These are phyloP conservation scores for Synanceia verrucosa DNA, from an alignment of 2,797 vertebrate genomes.

Conservation along the genomic window DNA sequence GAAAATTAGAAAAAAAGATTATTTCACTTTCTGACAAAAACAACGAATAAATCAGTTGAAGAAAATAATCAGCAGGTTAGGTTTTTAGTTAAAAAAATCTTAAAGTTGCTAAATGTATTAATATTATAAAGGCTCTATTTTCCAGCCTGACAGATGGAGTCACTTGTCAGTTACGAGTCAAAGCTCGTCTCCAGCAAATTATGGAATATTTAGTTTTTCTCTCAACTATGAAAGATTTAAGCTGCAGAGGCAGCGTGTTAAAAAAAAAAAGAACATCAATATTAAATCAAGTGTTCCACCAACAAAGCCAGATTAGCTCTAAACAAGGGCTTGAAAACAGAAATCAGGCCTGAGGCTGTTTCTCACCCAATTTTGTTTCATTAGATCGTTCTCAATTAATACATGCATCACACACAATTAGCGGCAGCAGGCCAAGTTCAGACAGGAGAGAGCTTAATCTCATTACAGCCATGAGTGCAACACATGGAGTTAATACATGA, in stretches of 20 bases:
- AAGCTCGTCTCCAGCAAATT: background rate
- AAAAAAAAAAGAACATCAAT: background rate
- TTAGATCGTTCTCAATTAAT: conserved; percentile 7
- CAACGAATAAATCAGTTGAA: background rate
- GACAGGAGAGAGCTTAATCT: conserved; percentile 39
- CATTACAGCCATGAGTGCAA: conserved; percentile 36
- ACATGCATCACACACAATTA: conserved; percentile 9
- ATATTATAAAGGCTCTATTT: no score
- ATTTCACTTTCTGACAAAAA: background rate
- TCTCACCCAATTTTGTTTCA: conserved; percentile 11
- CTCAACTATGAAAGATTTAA: background rate
- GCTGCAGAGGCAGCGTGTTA: background rate
- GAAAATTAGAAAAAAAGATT: background rate
- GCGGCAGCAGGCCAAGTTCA: conserved; percentile 4
- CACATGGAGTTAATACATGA: conserved; percentile 37
- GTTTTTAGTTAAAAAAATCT: background rate
- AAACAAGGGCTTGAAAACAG: background rate
- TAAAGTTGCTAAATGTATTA: background rate
- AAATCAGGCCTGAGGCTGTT: background rate
- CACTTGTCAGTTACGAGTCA: no score
- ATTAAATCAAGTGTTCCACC: background rate
- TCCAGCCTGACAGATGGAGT: no score
- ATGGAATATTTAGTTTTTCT: background rate
- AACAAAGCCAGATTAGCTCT: background rate
- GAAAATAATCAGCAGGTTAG: background rate